These are phyloP conservation scores for Acronicta psi DNA, from an alignment of 2,888 invertebrate species.

Conservation along the genomic window DNA sequence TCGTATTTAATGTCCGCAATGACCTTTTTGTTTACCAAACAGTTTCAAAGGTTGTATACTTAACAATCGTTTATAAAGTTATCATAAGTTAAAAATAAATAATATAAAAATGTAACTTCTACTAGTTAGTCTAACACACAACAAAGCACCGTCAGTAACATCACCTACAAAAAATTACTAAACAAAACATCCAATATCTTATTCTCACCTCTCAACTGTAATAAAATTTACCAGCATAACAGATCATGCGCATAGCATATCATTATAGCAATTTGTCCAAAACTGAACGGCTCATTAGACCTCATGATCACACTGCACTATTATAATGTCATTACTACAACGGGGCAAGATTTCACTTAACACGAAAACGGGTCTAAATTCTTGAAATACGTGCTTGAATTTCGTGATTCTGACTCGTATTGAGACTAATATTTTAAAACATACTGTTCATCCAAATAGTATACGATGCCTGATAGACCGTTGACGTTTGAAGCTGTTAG, in stretches of 20 bases:
- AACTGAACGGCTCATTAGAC: constrained; percentile 48
- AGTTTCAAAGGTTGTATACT: too few relatives aligned
- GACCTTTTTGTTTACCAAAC: too few relatives aligned
- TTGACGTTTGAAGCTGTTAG: too few relatives aligned
- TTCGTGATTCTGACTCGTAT: constrained; percentile 37
- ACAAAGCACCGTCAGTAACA: not conserved
- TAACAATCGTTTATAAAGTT: too few relatives aligned
- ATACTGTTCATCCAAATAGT: not conserved
- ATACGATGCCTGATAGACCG: too few relatives aligned
- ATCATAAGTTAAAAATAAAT: too few relatives aligned
- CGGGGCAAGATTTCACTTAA: constrained; percentile 50
- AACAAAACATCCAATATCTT: not conserved
- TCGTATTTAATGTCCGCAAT: too few relatives aligned
- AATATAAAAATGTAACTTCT: not conserved
- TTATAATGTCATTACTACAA: constrained; percentile 53
- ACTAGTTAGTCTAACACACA: not conserved
- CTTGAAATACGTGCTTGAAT: constrained; percentile 47
- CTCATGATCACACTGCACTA: constrained; percentile 40
- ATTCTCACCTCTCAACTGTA: constrained; percentile 26
- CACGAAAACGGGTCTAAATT: constrained; percentile 39
- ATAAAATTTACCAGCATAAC: constrained; percentile 50
- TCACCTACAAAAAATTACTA: not conserved
- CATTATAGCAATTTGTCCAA: constrained; percentile 47
- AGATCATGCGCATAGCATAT: constrained; percentile 44
- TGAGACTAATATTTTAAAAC: constrained; percentile 33